Conservation (phyloP, 2,797 vertebrate genomes). For the Ctenopoma kingsleyae region DNA sequence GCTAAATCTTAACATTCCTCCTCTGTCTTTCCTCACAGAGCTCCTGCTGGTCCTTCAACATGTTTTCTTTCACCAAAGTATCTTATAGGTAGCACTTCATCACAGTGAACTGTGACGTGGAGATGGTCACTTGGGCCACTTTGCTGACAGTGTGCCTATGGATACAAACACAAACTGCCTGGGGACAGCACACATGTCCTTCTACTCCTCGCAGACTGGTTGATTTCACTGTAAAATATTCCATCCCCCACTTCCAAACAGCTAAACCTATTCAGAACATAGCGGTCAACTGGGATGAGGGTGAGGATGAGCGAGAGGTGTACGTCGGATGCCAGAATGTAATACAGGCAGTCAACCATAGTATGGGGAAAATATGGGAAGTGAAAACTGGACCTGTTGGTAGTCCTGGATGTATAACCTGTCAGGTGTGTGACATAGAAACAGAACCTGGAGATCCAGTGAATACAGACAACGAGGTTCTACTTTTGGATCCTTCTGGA, state of each 20-base stretch:
- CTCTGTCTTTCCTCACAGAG: slow-evolving; percentile 58
- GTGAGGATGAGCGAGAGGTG: slow-evolving; percentile 16
- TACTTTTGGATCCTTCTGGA: slow-evolving; percentile 84
- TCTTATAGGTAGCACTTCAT: slow-evolving; percentile 70
- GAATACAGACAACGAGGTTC: slow-evolving; percentile 88
- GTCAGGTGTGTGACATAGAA: slow-evolving; percentile 79
- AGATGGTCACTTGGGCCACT: slow-evolving; percentile 80
- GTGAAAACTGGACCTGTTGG: slow-evolving; percentile 89
- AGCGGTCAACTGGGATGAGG: slow-evolving; percentile 61
- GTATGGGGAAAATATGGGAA: slow-evolving; percentile 75
- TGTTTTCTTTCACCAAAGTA: slow-evolving; percentile 55
- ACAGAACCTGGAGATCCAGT: slow-evolving; percentile 51
- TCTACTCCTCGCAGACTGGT: slow-evolving; percentile 58
- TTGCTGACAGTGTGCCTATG: slow-evolving; percentile 80
- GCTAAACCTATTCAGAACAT: slow-evolving; percentile 88
- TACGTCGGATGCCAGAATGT: slow-evolving; percentile 90
- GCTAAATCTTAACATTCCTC: slow-evolving; percentile 50
- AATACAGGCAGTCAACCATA: slow-evolving; percentile 80
- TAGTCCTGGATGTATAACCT: slow-evolving; percentile 86
- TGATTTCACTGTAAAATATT: slow-evolving; percentile 88
- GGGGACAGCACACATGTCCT: slow-evolving; percentile 83
- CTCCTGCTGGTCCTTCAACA: slow-evolving; percentile 62
- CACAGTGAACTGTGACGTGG: slow-evolving; percentile 67
- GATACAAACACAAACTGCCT: slow-evolving; percentile 69
- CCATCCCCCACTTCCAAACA: slow-evolving; percentile 80